Conservation (phyloP, 2,888 invertebrate species). For the Hetaerina titia region DNA sequence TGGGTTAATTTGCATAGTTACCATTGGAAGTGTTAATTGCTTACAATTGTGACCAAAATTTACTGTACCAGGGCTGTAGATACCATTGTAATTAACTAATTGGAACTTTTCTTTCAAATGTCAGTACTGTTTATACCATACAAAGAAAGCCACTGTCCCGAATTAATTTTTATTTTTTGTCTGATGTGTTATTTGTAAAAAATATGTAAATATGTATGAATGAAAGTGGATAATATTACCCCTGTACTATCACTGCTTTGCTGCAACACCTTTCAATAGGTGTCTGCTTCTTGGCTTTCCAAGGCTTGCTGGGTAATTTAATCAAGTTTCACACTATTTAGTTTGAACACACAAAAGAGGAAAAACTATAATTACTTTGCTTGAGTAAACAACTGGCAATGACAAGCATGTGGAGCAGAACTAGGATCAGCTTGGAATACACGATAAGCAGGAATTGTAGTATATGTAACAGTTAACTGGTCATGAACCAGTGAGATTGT, state of each 20-base stretch:
- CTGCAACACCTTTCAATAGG: constrained; percentile 40
- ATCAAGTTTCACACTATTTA: constrained; percentile 58
- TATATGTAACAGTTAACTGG: constrained; percentile 58
- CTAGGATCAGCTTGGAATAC: constrained; percentile 63
- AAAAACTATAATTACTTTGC: constrained; percentile 55
- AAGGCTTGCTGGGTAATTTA: constrained; percentile 65
- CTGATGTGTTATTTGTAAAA: constrained; percentile 30
- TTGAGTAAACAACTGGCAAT: constrained; percentile 56
- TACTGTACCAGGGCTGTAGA: constrained; percentile 1
- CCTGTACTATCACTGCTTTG: constrained; percentile 55
- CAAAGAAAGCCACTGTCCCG: not conserved
- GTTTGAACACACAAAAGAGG: constrained; percentile 62
- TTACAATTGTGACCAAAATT: not conserved
- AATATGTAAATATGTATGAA: constrained; percentile 63
- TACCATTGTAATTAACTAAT: constrained; percentile 38
- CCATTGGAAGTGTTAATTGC: not conserved
- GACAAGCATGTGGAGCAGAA: constrained; percentile 54
- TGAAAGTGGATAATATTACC: constrained; percentile 37
- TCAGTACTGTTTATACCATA: constrained; percentile 25
- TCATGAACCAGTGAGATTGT: constrained; percentile 34
- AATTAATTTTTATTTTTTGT: constrained; percentile 51
- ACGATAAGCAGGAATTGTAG: constrained; percentile 60
- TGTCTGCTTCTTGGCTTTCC: constrained; percentile 63
- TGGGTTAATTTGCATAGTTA: constrained; percentile 22
- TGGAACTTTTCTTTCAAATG: not conserved